Percentiles rank a stretch among this genome's conserved stretches.
phyloP scores from a whole-genome alignment of 1,140 invertebrate species.

The Bombus balteatus region DNA sequence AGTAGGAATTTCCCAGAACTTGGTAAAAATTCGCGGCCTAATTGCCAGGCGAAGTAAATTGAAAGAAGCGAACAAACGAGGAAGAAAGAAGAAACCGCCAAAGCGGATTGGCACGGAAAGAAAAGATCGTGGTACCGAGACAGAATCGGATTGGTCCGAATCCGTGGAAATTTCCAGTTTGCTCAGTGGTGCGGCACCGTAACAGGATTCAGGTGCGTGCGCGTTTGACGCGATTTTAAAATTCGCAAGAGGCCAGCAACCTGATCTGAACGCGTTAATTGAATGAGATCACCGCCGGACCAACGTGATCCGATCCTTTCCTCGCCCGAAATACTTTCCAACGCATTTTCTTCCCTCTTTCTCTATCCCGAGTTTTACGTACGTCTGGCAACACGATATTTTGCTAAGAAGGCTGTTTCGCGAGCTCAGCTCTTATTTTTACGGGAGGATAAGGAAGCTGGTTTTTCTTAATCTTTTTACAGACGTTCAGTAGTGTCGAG shows the following conservation, averaged over 20 bases:
- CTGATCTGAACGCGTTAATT: constrained; percentile 36
- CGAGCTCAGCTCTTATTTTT: background rate
- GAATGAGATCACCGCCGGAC: constrained; percentile 24
- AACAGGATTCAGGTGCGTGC: constrained; percentile 55
- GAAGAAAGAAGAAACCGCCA: no score
- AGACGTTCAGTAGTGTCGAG: no score
- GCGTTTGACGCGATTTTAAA: constrained; percentile 35
- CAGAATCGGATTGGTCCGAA: background rate
- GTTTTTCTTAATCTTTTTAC: no score
- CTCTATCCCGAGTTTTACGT: background rate
- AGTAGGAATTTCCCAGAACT: no score
- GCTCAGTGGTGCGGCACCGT: constrained; percentile 55
- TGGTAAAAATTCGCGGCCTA: no score
- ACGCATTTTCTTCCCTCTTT: background rate
- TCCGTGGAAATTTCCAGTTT: constrained; percentile 68
- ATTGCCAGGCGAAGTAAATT: background rate
- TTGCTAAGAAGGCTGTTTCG: background rate
- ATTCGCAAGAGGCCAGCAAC: constrained; percentile 40
- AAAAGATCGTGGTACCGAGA: no score
- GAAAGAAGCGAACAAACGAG: no score
- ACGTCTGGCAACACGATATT: constrained; percentile 4
- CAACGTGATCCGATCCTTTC: background rate
- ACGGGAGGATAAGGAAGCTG: no score
- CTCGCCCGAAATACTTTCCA: background rate
- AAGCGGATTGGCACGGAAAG: background rate